phyloP scores from a whole-genome alignment of 2,888 invertebrate genomes.

The Protula sp. region DNA sequence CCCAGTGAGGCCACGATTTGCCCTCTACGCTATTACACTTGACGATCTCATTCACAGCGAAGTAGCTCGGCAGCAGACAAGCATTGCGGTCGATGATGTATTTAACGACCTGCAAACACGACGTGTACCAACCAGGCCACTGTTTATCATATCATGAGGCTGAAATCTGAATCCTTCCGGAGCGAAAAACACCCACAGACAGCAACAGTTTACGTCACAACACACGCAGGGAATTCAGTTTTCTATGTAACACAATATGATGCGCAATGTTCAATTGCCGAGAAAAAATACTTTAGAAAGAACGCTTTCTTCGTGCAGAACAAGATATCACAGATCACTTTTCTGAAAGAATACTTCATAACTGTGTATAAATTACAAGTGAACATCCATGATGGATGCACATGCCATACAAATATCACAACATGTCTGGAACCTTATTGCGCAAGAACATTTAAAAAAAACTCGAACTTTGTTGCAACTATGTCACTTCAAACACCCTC shows the following conservation, averaged over 20 bases:
- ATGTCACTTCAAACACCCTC: too few relatives aligned
- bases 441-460: too few relatives aligned
- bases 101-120: constrained; percentile 63
- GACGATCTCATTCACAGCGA: constrained; percentile 90
- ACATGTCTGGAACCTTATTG: too few relatives aligned
- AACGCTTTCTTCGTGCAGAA: too few relatives aligned
- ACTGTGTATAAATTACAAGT: too few relatives aligned
- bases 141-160: background rate
- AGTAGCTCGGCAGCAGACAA: constrained; percentile 86
- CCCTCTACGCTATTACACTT: constrained; percentile 74
- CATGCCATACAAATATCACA: too few relatives aligned
- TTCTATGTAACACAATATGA: background rate
- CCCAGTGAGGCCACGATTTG: constrained; percentile 86
- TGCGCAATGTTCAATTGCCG: too few relatives aligned
- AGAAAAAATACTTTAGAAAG: too few relatives aligned
- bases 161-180: background rate
- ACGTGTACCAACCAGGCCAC: background rate
- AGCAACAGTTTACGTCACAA: background rate
- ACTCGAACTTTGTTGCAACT: too few relatives aligned
- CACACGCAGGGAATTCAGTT: background rate
- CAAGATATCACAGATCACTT: too few relatives aligned
- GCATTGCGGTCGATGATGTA: constrained; percentile 89
- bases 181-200: background rate
- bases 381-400: too few relatives aligned
- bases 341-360: too few relatives aligned